Evolutionary conservation across 2,113 vertebrate species (phyloP).

Genomic region (Cyphomyrus plagiostoma): DNA sequence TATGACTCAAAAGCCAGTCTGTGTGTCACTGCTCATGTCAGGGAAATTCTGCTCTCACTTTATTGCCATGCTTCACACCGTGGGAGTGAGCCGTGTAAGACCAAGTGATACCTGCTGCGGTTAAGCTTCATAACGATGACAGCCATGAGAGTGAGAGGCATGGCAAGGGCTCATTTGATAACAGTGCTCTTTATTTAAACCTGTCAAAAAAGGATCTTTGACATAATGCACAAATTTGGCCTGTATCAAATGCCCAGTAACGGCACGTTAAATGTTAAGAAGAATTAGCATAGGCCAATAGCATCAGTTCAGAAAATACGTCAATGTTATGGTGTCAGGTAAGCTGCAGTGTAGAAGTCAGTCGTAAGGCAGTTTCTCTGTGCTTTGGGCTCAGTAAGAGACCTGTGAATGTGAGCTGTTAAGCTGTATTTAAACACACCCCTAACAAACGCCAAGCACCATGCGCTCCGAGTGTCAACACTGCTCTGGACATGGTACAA

Average conservation of each 20-base stretch:
- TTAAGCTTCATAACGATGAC: neutral
- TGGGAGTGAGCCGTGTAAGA: neutral
- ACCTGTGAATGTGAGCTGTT: neutral
- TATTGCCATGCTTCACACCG: neutral
- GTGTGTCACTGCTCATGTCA: neutral
- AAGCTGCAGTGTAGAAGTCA: neutral
- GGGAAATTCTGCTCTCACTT: neutral
- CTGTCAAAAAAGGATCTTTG: neutral
- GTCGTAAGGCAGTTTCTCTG: neutral
- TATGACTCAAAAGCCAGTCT: neutral
- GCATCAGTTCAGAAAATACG: neutral
- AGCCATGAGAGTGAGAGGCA: neutral
- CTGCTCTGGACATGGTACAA: neutral
- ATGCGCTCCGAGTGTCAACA: neutral
- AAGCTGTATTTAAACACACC: neutral
- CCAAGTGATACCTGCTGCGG: neutral
- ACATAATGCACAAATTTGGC: neutral
- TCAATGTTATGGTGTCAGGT: neutral
- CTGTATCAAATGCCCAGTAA: neutral
- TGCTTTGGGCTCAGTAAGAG: neutral
- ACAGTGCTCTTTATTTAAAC: constrained; percentile 1
- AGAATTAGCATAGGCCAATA: neutral
- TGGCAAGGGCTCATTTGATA: neutral
- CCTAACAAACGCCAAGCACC: neutral
- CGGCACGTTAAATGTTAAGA: neutral